phyloP scores from a whole-genome alignment of 2,113 vertebrate genomes.

The Isichthys henryi region DNA sequence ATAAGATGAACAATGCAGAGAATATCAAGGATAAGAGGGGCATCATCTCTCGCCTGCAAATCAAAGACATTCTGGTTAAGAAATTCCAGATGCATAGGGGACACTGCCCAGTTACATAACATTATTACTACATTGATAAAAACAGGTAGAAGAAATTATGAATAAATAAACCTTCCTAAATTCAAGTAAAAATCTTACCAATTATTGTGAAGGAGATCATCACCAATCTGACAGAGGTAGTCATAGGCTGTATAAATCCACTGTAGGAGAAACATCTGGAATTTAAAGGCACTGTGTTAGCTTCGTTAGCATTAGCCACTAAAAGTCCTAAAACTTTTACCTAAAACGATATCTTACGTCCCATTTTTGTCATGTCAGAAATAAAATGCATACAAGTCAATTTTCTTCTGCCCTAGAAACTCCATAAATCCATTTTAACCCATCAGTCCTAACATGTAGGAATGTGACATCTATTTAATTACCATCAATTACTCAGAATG shows the following conservation, averaged over 20 bases:
- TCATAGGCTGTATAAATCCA: conserved; percentile 76
- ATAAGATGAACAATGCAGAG: conserved; percentile 90
- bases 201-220: conserved; percentile 84
- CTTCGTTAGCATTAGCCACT: neutral
- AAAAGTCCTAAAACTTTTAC: neutral
- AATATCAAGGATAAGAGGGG: conserved; percentile 90
- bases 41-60: conserved; percentile 92
- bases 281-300: neutral
- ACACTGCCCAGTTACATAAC: neutral
- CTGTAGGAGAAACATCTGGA: conserved; percentile 83
- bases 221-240: conserved; percentile 74
- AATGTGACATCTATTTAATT: neutral
- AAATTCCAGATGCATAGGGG: neutral
- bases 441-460: neutral
- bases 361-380: neutral
- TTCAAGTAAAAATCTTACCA: conserved; percentile 59
- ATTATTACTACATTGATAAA: neutral
- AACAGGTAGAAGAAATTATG: neutral
- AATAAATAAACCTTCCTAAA: neutral
- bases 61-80: conserved; percentile 6
- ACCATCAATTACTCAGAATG: neutral
- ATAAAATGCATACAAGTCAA: neutral
- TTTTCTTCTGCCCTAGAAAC: neutral
- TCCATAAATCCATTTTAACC: neutral
- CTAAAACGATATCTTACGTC: neutral